Evolutionary conservation across 2,888 invertebrate species (phyloP).

Genomic region (Chironomus riparius): DNA sequence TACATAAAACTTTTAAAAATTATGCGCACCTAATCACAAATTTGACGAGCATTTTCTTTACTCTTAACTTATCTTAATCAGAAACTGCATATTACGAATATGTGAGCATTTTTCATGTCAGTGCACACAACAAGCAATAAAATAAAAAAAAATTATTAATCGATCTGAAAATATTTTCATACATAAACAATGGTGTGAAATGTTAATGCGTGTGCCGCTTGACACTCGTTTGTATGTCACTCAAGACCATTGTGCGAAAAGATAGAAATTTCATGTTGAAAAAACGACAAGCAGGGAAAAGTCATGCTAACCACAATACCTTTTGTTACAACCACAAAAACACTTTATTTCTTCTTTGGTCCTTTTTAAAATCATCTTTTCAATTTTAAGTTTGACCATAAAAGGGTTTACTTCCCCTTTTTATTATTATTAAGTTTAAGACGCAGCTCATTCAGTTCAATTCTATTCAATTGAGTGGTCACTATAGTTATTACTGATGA

Average conservation of each 20-base stretch:
- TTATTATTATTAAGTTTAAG: no score
- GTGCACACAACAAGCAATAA: neutral
- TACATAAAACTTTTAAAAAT: neutral
- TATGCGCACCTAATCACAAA: neutral
- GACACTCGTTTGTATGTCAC: neutral
- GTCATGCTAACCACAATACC: neutral
- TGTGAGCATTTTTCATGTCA: neutral
- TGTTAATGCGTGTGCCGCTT: slow-evolving; percentile 1
- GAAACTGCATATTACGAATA: neutral
- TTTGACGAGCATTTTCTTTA: no score
- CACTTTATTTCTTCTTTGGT: neutral
- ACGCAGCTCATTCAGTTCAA: no score
- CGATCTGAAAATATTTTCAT: neutral
- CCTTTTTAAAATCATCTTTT: no score
- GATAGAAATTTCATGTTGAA: neutral
- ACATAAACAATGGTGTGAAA: neutral
- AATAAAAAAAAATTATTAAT: neutral
- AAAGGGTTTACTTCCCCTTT: no score
- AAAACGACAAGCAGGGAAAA: neutral
- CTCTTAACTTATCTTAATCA: no score
- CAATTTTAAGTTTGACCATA: no score
- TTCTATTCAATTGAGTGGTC: no score
- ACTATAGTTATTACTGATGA: no score
- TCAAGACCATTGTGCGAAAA: neutral
- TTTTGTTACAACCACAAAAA: neutral